phyloP scores from a whole-genome alignment of 2,113 vertebrate species.

The Ploceus nigricollis region DNA sequence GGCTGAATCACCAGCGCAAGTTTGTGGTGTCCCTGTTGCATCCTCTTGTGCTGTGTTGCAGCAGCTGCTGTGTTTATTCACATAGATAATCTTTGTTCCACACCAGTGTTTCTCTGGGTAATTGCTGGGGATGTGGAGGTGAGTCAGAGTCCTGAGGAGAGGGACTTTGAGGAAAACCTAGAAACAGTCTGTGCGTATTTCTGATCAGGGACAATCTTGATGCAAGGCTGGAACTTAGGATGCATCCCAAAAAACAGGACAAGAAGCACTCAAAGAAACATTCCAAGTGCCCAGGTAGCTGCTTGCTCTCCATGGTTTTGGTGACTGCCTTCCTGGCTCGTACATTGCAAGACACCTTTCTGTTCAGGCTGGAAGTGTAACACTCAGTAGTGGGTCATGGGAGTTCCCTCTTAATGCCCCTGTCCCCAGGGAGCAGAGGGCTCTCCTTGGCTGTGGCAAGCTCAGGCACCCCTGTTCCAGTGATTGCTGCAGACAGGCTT shows the following conservation, averaged over 20 bases:
- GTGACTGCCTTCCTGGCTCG: neutral
- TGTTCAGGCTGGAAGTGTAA: neutral
- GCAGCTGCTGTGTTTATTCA: neutral
- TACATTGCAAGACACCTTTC: neutral
- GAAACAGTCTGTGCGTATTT: neutral
- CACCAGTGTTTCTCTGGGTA: neutral
- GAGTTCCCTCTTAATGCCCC: neutral
- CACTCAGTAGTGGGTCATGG: neutral
- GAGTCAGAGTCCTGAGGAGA: neutral
- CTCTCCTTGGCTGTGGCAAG: neutral
- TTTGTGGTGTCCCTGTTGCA: neutral
- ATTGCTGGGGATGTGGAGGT: neutral
- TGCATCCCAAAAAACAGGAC: fast-evolving
- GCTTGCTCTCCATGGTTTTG: neutral
- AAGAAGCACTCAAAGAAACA: neutral
- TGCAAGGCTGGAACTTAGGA: neutral
- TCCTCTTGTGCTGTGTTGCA: neutral
- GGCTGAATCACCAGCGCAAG: neutral
- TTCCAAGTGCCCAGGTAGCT: neutral
- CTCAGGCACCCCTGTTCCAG: neutral
- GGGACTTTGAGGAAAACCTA: neutral
- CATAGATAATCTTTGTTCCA: neutral
- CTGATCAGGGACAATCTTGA: neutral
- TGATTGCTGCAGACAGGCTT: neutral
- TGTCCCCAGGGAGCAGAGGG: neutral